phyloP scores from a whole-genome alignment of 2,113 vertebrate species.

The Dromaius novaehollandiae region DNA sequence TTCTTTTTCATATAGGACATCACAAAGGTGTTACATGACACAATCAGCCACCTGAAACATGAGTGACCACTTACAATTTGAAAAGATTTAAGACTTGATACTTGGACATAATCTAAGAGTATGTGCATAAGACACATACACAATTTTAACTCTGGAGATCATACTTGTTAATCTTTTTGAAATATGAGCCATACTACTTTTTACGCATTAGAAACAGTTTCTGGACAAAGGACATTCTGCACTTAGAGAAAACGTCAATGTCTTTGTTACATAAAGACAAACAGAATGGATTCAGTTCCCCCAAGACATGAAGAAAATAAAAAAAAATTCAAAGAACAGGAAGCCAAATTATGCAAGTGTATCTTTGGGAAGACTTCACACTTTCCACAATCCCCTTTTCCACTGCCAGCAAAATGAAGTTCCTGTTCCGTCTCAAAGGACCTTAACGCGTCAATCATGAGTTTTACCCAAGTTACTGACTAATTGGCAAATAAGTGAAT shows the following conservation, averaged over 20 bases:
- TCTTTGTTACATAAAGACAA: background rate
- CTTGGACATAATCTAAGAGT: background rate
- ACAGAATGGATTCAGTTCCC: background rate
- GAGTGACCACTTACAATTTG: background rate
- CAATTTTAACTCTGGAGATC: background rate
- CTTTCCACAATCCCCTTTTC: background rate
- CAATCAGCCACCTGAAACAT: background rate
- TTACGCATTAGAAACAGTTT: background rate
- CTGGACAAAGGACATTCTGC: background rate
- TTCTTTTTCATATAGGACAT: background rate
- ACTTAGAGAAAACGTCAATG: background rate
- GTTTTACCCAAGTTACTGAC: background rate
- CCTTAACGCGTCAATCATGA: background rate
- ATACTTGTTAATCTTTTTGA: background rate
- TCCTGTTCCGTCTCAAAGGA: background rate
- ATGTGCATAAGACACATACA: background rate
- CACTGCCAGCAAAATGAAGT: background rate
- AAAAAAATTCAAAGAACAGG: background rate
- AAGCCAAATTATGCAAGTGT: background rate
- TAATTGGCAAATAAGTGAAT: background rate
- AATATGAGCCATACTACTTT: background rate
- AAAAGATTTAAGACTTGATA: background rate
- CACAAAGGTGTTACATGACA: background rate
- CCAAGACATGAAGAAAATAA: background rate
- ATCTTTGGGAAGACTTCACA: background rate